Percentiles rank a stretch among this genome's conserved stretches.
phyloP scores from a whole-genome alignment of 2,113 vertebrate genomes.

The Arvicanthis niloticus region DNA sequence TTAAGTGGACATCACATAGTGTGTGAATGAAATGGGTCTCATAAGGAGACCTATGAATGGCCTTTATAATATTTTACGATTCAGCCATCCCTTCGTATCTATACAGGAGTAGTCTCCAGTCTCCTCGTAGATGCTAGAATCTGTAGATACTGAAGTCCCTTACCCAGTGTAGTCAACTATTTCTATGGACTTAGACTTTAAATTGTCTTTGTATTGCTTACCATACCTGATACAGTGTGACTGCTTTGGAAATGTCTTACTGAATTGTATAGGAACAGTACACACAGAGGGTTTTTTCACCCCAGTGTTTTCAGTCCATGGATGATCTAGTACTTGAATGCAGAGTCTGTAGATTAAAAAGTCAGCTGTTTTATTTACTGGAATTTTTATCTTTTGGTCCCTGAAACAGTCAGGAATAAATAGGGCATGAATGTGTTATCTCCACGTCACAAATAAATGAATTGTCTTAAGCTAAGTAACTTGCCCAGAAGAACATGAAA shows the following conservation, averaged over 20 bases:
- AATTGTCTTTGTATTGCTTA: neutral
- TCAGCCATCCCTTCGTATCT: neutral
- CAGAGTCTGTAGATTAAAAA: neutral
- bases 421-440: neutral
- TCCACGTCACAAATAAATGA: neutral
- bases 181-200: neutral
- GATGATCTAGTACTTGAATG: neutral
- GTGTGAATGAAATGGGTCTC: neutral
- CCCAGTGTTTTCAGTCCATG: neutral
- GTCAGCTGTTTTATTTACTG: conserved; percentile 1
- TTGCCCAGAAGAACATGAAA: conserved; percentile 38
- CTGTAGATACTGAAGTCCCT: neutral
- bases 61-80: neutral
- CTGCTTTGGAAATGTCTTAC: neutral
- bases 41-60: neutral
- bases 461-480: neutral
- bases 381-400: conserved; percentile 23
- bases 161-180: no score
- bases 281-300: neutral
- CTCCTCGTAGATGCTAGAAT: neutral
- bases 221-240: neutral
- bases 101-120: neutral
- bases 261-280: neutral
- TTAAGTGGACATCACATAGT: neutral
- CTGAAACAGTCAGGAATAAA: conserved; percentile 31